Conservation (phyloP, 64 coral and sea anemone genomes). For the Catalaphyllia jardinei region DNA sequence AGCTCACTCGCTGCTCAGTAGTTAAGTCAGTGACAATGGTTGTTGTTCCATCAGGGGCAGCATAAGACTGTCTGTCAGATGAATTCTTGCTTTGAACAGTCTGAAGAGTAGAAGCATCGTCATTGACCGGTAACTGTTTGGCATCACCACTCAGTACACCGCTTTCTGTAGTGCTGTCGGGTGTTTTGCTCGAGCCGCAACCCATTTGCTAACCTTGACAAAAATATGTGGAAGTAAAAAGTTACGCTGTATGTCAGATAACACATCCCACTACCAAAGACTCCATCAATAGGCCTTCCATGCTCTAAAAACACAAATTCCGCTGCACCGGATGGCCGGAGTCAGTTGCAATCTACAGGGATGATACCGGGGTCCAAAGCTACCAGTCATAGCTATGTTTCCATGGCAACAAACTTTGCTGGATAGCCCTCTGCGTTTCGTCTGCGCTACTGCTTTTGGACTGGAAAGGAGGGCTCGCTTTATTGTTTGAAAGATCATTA, state of each 20-base stretch:
- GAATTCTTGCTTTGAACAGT: neutral
- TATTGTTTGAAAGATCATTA: no score
- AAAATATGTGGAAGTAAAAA: neutral
- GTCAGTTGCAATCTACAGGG: no score
- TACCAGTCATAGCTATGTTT: constrained; percentile 14
- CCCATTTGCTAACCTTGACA: neutral
- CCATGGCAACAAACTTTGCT: constrained; percentile 12
- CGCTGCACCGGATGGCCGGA: neutral
- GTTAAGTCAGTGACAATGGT: neutral
- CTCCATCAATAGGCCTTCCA: neutral
- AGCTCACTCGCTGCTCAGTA: neutral
- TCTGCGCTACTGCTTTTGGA: no score
- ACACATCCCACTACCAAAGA: neutral
- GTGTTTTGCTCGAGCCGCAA: constrained; percentile 23
- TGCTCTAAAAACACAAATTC: neutral
- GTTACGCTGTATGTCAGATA: neutral
- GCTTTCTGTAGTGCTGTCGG: neutral
- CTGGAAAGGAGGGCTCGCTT: no score
- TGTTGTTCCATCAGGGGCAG: neutral
- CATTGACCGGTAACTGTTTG: neutral
- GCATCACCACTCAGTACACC: neutral
- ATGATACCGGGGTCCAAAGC: neutral
- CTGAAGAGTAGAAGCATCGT: neutral
- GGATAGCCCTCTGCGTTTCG: no score
- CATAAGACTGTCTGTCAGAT: neutral